phyloP scores from a whole-genome alignment of 2,888 invertebrate species.

The Aphrophora alni region DNA sequence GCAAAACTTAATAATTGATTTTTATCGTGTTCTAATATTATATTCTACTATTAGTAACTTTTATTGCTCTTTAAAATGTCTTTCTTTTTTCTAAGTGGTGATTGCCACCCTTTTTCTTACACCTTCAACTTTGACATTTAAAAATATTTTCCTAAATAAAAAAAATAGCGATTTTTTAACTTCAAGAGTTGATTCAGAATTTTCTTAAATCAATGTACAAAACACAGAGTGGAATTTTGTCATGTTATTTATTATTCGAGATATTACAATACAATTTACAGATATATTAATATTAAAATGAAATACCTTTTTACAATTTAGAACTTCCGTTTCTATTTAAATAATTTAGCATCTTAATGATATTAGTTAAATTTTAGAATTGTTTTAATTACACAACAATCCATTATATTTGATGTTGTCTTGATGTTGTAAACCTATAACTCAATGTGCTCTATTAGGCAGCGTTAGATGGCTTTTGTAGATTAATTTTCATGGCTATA shows the following conservation, averaged over 20 bases:
- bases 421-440: constrained; percentile 28
- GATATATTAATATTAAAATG: too few relatives aligned
- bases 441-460: background rate
- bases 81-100: too few relatives aligned
- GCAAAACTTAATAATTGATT: too few relatives aligned
- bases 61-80: too few relatives aligned
- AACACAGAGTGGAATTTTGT: background rate
- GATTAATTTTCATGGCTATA: background rate
- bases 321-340: too few relatives aligned
- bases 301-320: too few relatives aligned
- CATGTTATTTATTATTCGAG: background rate
- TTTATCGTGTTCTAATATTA: too few relatives aligned
- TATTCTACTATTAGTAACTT: too few relatives aligned
- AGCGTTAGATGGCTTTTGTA: constrained; percentile 2
- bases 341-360: background rate
- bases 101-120: too few relatives aligned
- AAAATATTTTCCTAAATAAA: too few relatives aligned
- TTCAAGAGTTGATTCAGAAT: background rate
- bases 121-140: too few relatives aligned
- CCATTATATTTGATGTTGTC: constrained; percentile 27
- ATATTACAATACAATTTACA: too few relatives aligned
- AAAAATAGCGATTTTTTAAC: background rate
- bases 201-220: background rate
- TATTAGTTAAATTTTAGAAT: background rate
- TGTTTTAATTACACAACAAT: background rate